Conservation (phyloP, 2,113 vertebrate species). For the Sinosuthora webbiana region DNA sequence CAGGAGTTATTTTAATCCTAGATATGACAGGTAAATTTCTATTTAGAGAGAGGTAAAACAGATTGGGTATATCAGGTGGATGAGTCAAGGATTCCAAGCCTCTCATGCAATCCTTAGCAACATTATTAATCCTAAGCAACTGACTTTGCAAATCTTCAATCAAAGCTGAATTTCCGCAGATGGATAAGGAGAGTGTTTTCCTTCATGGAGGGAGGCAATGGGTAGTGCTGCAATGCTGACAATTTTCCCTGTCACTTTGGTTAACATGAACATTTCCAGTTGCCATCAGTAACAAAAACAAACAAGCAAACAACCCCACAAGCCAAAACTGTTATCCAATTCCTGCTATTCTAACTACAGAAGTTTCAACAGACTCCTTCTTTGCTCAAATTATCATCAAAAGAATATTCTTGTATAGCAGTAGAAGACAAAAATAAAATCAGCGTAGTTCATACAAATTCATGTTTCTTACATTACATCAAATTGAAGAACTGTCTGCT, state of each 20-base stretch:
- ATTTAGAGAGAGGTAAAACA: background rate
- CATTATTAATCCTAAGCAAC: background rate
- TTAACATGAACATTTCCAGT: background rate
- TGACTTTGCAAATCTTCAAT: background rate
- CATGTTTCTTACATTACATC: constrained; percentile 38
- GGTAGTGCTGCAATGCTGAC: background rate
- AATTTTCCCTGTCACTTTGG: background rate
- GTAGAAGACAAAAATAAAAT: constrained; percentile 40
- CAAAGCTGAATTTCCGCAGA: background rate
- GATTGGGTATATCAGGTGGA: background rate
- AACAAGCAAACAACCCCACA: background rate
- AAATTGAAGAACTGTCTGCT: constrained; percentile 43
- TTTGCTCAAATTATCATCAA: constrained; percentile 31
- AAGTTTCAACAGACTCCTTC: background rate
- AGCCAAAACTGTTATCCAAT: background rate
- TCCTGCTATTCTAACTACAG: background rate
- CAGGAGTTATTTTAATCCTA: background rate
- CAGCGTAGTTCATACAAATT: background rate
- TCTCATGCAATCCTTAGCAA: background rate
- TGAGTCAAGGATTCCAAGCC: background rate
- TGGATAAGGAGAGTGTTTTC: background rate
- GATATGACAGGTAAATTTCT: background rate
- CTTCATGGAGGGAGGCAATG: background rate
- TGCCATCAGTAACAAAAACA: background rate
- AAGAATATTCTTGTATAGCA: background rate